Percentiles rank a stretch among this genome's conserved stretches.
Conservation (phyloP, 2,888 invertebrate genomes). For the Plemyria rubiginata region DNA sequence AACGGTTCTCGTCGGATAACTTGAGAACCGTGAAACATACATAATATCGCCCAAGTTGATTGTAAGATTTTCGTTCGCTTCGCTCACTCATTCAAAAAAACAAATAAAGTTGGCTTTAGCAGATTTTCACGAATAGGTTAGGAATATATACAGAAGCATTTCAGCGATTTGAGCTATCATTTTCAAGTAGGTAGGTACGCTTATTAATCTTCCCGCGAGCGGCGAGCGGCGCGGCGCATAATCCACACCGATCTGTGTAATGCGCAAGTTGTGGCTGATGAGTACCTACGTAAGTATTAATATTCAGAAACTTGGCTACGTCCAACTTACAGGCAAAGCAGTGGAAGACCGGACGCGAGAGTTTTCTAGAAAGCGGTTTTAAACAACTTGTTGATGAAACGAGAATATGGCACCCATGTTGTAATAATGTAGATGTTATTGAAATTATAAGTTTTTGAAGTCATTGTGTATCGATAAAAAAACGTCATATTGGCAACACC, state of each 20-base stretch:
- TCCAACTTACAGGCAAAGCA: conserved; percentile 4
- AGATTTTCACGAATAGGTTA: neutral
- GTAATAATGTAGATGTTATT: too few species aligned
- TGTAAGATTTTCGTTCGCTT: too few species aligned
- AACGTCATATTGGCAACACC: too few species aligned
- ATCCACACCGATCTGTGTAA: conserved; percentile 68
- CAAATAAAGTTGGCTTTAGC: neutral
- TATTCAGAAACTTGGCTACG: conserved; percentile 49
- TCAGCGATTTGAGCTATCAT: conserved; percentile 13
- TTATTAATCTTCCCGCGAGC: conserved; percentile 28
- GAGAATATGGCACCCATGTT: too few species aligned
- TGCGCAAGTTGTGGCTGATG: conserved; percentile 64
- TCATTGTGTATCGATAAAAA: too few species aligned
- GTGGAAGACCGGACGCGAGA: neutral
- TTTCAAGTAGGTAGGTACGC: conserved; percentile 20
- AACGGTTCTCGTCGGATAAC: too few species aligned
- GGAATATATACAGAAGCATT: neutral
- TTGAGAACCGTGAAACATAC: too few species aligned
- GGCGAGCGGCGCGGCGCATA: conserved; percentile 49
- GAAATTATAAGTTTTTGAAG: too few species aligned
- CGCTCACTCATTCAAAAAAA: neutral
- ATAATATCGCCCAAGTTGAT: too few species aligned
- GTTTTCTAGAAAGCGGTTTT: neutral
- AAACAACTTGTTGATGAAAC: too few species aligned
- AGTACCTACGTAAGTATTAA: conserved; percentile 65